Percentiles rank a stretch among this genome's conserved stretches.
Conservation (phyloP, 2,888 invertebrate species). For the Sinopyrophorus schimmeli region DNA sequence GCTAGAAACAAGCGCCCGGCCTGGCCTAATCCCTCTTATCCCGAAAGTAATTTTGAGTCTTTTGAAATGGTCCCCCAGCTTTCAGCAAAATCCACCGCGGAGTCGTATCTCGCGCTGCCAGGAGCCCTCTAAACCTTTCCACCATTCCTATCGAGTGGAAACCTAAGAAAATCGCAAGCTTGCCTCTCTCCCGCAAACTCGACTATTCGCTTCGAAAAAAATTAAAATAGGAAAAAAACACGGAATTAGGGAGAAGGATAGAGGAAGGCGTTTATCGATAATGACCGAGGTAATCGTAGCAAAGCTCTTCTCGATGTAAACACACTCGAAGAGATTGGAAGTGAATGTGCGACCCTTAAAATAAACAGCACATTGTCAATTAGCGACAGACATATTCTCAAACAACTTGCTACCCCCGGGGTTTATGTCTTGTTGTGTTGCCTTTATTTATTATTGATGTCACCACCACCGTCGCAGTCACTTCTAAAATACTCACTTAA, state of each 20-base stretch:
- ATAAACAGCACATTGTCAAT: conserved; percentile 54
- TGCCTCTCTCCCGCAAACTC: too few relatives aligned
- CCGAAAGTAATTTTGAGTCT: conserved; percentile 67
- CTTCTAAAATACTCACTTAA: too few relatives aligned
- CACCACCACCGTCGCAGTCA: neutral
- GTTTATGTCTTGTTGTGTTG: conserved; percentile 11
- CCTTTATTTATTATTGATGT: conserved; percentile 17
- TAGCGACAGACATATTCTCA: conserved; percentile 39
- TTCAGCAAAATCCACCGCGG: conserved; percentile 52
- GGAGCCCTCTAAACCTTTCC: conserved; percentile 41
- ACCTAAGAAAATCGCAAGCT: conserved; percentile 27
- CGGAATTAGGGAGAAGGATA: conserved; percentile 16
- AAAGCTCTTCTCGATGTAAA: conserved; percentile 52
- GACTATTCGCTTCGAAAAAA: neutral
- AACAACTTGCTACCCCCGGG: conserved; percentile 23
- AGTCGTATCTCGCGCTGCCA: conserved; percentile 52
- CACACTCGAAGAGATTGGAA: conserved; percentile 54
- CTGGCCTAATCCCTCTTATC: conserved; percentile 66
- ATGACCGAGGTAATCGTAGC: conserved; percentile 44
- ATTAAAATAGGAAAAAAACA: conserved; percentile 5
- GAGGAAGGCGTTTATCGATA: conserved; percentile 30
- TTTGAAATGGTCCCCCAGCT: conserved; percentile 60
- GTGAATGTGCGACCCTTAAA: conserved; percentile 53
- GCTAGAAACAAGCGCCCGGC: conserved; percentile 52
- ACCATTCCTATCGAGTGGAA: conserved; percentile 39